phyloP scores from a whole-genome alignment of 2,888 invertebrate genomes.

The Schizotus pectinicornis region DNA sequence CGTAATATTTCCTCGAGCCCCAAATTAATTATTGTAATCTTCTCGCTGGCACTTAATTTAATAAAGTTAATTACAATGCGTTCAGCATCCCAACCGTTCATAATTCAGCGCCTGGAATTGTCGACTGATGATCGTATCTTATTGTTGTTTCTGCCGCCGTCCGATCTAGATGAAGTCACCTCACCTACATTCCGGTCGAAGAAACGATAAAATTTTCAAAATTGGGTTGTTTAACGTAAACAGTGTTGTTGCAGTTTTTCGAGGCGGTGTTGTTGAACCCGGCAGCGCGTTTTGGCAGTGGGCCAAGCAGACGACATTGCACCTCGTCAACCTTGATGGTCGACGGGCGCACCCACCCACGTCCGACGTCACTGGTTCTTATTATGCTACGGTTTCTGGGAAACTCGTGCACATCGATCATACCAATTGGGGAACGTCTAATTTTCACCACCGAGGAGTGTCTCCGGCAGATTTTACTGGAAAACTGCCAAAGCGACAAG shows the following conservation, averaged over 20 bases:
- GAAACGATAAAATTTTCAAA: background rate
- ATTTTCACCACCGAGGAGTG: constrained; percentile 25
- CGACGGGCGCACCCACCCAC: constrained; percentile 21
- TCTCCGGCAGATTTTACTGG: background rate
- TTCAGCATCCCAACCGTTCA: too few relatives aligned
- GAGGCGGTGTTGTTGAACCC: constrained; percentile 27
- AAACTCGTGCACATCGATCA: constrained; percentile 15
- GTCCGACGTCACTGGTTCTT: constrained; percentile 1
- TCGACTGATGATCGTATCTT: too few relatives aligned
- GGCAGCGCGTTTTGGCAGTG: constrained; percentile 25
- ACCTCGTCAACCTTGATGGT: constrained; percentile 28
- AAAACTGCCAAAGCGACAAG: background rate
- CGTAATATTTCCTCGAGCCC: too few relatives aligned
- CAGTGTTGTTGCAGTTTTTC: constrained; percentile 6
- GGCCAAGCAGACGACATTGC: constrained; percentile 28
- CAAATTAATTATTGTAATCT: too few relatives aligned
- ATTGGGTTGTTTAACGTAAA: constrained; percentile 2
- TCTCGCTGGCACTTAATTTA: too few relatives aligned
- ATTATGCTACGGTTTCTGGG: constrained; percentile 11
- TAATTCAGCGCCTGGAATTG: too few relatives aligned
- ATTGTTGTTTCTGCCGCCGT: too few relatives aligned
- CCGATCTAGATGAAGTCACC: too few relatives aligned
- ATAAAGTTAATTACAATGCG: too few relatives aligned
- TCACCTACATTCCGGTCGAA: too few relatives aligned
- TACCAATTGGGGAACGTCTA: constrained; percentile 10